Percentiles rank a stretch among this genome's conserved stretches.
phyloP scores from a whole-genome alignment of 2,888 invertebrate species.

The Nemapogon koenigi region DNA sequence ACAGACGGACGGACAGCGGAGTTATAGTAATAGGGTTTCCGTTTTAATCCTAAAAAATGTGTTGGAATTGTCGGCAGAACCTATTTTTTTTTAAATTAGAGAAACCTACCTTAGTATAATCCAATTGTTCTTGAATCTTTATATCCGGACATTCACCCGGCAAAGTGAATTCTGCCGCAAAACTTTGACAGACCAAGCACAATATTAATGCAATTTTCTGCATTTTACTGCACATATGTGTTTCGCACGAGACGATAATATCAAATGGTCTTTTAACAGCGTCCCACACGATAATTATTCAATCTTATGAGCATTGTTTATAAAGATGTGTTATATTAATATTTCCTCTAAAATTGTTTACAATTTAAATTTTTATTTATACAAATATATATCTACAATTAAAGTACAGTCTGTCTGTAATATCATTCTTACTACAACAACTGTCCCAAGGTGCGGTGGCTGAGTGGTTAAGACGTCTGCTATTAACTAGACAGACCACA shows the following conservation, averaged over 20 bases:
- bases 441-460: no score
- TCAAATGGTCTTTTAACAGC: slow-evolving; percentile 28
- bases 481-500: no score
- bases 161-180: slow-evolving; percentile 37
- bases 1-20: no score
- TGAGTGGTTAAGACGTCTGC: no score
- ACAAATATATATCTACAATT: no score
- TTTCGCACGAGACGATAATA: slow-evolving; percentile 21
- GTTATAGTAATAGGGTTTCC: no score
- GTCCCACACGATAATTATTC: slow-evolving; percentile 48
- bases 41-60: no score
- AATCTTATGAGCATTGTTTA: slow-evolving; percentile 35
- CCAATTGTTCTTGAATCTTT: slow-evolving; percentile 44
- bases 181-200: slow-evolving; percentile 22
- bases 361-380: no score
- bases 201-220: slow-evolving; percentile 26
- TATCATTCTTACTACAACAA: no score
- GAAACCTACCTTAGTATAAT: slow-evolving; percentile 44
- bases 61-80: no score
- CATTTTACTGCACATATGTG: slow-evolving; percentile 21
- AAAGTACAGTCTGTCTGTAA: no score
- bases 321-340: slow-evolving; percentile 30
- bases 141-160: slow-evolving; percentile 44
- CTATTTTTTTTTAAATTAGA: no score
- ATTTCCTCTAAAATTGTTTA: slow-evolving; percentile 24